Evolutionary conservation across 2,113 vertebrate genomes (phyloP), one percentile per base, ranked within the genome.

Genomic region (Eurystomus gularis): DNA sequence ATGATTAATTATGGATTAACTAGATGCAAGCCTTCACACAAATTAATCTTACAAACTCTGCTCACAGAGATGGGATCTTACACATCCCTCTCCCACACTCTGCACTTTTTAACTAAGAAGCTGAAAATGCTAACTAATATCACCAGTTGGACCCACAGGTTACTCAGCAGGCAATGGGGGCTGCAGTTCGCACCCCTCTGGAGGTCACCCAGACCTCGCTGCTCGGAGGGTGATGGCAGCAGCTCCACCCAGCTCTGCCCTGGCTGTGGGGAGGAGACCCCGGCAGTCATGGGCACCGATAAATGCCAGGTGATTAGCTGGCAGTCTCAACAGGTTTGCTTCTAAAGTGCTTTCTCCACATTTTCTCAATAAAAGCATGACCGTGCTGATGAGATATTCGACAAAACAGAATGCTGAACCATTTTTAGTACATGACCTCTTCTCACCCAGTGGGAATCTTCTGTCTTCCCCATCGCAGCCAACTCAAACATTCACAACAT

Each of bases 1-100:
- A 73, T 94, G 89, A 97, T 97, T 93, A 91, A 97, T 94, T 93
- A 95, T 73, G 82, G 92, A 94, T 96, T 88, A 73, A 39, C 76
- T 66, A 94, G 83, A 95, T 79, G 58, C 68, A 95, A 91, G 73
- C 78, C 81, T 93, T 88, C 95, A 78, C 66, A 35, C 42, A 93
- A 96, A 94, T 90, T 46, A 93, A 95, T 92, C 93, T 96, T 77
- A 89, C 35, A 89, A 91, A 91, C 35, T 51, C 92, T 90, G 82
- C 79, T 92, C 62, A n/a, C 64, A 82, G 76, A 92, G 93, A 96
- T 48, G 51, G 28, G 65, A 76, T 66, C 93, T 60, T 35, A 20
- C 17, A 39, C 11, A 39, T 33, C 52, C n/a, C 69, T 23, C 55
- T 39, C 48, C 71, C 76, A 62, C 68, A 82, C 76, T 85, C 70